Conservation (phyloP, 2,797 vertebrate genomes). For the Fratercula arctica region DNA sequence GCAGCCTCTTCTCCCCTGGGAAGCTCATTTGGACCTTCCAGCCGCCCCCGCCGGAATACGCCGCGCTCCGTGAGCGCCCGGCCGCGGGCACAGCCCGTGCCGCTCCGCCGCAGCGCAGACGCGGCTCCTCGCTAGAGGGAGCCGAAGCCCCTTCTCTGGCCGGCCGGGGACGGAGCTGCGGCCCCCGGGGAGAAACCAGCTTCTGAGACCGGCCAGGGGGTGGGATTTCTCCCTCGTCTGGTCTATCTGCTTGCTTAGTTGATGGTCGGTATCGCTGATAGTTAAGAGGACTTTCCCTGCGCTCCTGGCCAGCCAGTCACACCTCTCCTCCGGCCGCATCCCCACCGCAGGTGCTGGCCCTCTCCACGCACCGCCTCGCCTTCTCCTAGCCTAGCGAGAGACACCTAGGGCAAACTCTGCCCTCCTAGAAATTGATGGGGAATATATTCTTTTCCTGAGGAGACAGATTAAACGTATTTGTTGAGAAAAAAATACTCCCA, state of each 20-base stretch:
- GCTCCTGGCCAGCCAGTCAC: neutral
- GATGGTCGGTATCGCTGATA: accelerated
- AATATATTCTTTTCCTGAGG: neutral
- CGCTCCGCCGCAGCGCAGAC: neutral
- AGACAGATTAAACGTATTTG: accelerated
- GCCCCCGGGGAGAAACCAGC: neutral
- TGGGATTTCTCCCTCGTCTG: accelerated
- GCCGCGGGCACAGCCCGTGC: accelerated
- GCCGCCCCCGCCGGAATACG: accelerated
- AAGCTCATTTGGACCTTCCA: neutral
- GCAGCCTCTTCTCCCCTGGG: neutral
- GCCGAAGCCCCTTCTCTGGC: conserved; percentile 7
- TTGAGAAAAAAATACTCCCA: neutral
- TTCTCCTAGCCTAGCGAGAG: accelerated
- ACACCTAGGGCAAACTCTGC: accelerated
- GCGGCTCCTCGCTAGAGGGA: conserved; percentile 45
- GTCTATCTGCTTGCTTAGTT: accelerated
- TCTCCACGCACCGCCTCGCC: accelerated
- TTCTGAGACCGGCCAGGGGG: accelerated
- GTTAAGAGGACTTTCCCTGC: accelerated
- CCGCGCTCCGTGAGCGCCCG: accelerated
- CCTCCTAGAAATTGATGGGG: accelerated
- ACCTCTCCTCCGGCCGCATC: neutral
- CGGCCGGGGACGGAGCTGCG: neutral
- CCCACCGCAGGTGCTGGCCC: neutral